Base-by-base conservation (phyloP, 2,113 vertebrate genomes). In the Dipodomys stephensi region DNA sequence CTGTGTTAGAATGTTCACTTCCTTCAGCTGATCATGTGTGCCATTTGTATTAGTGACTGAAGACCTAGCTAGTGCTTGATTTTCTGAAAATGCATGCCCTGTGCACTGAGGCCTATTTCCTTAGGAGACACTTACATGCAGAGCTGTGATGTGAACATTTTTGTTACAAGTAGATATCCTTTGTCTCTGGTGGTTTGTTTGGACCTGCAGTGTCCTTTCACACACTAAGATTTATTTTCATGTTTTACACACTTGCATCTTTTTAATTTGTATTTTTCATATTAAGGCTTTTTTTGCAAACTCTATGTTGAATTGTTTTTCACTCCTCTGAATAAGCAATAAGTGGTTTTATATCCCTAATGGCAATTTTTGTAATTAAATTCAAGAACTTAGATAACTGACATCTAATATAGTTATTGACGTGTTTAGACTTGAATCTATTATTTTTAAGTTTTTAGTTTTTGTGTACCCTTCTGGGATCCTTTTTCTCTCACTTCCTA, bases 21-120 rank as follows among this genome's bases (percentile, higher is more conserved):
- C 6, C 62, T 67, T 67, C n/a, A 28, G 67, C 18, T 83, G 25
- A 25, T 18, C n/a, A 53, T 71, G 7, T 49, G 5, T 67, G 69
- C n/a, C 9, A 39, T 71, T 83, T 73, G 32, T 4, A 1, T 30
- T 16, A 10, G 30, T 49, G 28, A 32, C 65, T 23, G 20, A 57
- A 35, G 46, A 5, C 25, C 12, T 15, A 0, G 4, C 53, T 0
- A 0, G 6, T 18, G 5, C 5, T 4, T 64, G 73, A 68, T 23
- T 71, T 16, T 44, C 46, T 81, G 18, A 74, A 79, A 53, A 19
- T 3, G 27, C 10, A 2, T 16, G 7, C 53, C 23, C 35, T 10
- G 11, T 15, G 11, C 6, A 71, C 32, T 35, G 30, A 35, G 67
- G 4, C 53, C 53, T 57, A 57, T 11, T 15, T 18, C 4, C 12